These are phyloP conservation scores for Mimachlamys varia DNA, from an alignment of 2,888 invertebrate genomes.

Conservation along the genomic window DNA sequence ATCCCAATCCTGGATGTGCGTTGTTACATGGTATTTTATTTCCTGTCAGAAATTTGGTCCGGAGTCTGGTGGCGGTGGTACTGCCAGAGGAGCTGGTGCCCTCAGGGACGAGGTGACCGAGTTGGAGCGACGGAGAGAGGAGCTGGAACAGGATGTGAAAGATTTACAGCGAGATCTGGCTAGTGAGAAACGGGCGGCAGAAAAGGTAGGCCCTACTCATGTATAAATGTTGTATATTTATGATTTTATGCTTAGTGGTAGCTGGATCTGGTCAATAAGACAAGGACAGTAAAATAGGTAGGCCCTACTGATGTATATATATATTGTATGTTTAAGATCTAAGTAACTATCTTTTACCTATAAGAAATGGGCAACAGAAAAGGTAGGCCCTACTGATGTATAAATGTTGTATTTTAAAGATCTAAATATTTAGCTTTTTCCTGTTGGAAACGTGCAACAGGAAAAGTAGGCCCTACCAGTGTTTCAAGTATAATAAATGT, in stretches of 20 bases:
- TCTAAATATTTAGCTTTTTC: too few species aligned
- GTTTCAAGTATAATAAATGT: conserved; percentile 70
- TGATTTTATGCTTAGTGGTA: too few species aligned
- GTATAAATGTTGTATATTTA: too few species aligned
- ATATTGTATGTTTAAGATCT: conserved; percentile 69
- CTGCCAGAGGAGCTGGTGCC: conserved; percentile 59
- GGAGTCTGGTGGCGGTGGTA: conserved; percentile 60
- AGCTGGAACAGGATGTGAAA: conserved; percentile 72
- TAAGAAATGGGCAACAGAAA: conserved; percentile 75
- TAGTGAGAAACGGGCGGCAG: conserved; percentile 74
- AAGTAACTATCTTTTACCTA: conserved; percentile 71
- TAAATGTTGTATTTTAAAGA: too few species aligned
- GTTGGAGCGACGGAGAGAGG: conserved; percentile 74
- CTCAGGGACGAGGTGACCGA: conserved; percentile 76
- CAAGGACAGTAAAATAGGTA: too few species aligned
- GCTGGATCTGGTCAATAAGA: too few species aligned
- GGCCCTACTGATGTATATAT: too few species aligned
- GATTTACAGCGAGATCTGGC: conserved; percentile 75
- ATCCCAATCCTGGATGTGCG: neutral
- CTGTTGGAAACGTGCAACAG: too few species aligned
- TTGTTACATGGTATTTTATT: neutral
- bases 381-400: conserved; percentile 56
- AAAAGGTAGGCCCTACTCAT: conserved; percentile 63
- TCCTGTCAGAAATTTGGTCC: conserved; percentile 69
- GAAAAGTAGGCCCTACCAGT: too few species aligned